Evolutionary conservation across 2,888 invertebrate species (phyloP).

Genomic region (Molorchus minor): DNA sequence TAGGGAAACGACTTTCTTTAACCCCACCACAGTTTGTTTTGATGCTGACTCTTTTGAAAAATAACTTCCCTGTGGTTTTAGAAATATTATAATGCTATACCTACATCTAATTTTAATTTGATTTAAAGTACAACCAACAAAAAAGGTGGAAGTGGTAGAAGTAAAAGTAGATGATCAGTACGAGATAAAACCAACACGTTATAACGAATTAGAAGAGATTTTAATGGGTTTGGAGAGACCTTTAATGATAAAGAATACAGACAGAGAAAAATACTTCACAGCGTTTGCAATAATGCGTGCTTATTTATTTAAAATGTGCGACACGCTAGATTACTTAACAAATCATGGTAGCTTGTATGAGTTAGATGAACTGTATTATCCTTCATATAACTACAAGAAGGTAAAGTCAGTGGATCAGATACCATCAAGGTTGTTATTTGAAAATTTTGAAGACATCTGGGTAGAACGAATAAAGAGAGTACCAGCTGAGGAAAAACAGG

Average conservation of each 20-base stretch:
- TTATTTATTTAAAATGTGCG: constrained; percentile 37
- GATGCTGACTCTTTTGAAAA: no score
- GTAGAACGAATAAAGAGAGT: constrained; percentile 34
- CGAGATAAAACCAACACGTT: constrained; percentile 30
- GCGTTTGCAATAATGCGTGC: constrained; percentile 39
- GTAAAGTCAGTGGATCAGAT: constrained; percentile 13
- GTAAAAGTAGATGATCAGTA: not conserved
- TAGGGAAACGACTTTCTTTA: no score
- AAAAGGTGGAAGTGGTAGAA: no score
- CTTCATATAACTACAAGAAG: constrained; percentile 12
- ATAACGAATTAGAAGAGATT: constrained; percentile 35
- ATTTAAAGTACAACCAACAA: no score
- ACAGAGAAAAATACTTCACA: constrained; percentile 40
- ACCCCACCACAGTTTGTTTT: no score
- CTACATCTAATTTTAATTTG: no score
- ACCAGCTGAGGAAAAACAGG: constrained; percentile 11
- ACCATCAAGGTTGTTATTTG: constrained; percentile 41
- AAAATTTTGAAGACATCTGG: constrained; percentile 41
- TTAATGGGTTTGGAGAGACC: constrained; percentile 42
- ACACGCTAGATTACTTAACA: constrained; percentile 27
- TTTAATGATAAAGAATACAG: constrained; percentile 38
- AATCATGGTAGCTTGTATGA: not conserved
- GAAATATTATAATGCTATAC: no score
- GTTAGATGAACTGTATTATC: not conserved
- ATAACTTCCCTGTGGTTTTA: no score